Conservation (phyloP, 2,888 invertebrate genomes). For the Lissonota sp. region DNA sequence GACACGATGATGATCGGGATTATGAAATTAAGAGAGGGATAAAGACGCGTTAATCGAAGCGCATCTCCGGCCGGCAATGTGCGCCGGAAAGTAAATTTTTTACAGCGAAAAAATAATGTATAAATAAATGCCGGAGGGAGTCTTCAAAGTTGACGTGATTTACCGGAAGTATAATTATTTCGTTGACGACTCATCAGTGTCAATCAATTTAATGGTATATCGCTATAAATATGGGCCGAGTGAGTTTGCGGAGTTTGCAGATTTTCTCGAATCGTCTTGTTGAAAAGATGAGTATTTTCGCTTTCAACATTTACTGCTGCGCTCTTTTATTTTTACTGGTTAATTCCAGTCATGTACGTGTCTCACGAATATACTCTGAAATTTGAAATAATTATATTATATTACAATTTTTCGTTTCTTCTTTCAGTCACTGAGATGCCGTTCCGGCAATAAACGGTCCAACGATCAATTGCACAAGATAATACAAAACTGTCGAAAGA, state of each 20-base stretch:
- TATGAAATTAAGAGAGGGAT: constrained; percentile 16
- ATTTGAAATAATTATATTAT: not conserved
- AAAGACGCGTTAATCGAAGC: constrained; percentile 59
- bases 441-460: constrained; percentile 86
- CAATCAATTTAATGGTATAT: constrained; percentile 35
- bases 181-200: constrained; percentile 36
- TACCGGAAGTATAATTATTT: constrained; percentile 43
- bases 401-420: constrained; percentile 11
- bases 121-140: constrained; percentile 12
- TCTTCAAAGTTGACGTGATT: constrained; percentile 50
- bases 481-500: constrained; percentile 85
- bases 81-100: constrained; percentile 48
- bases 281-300: constrained; percentile 42
- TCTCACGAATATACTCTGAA: not conserved
- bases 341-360: constrained; percentile 49
- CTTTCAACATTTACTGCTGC: constrained; percentile 26
- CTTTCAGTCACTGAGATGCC: constrained; percentile 86
- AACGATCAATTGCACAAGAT: constrained; percentile 86
- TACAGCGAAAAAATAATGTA: not conserved
- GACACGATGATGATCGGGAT: constrained; percentile 34
- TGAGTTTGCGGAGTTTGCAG: not conserved
- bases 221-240: constrained; percentile 41
- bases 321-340: constrained; percentile 37
- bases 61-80: constrained; percentile 62
- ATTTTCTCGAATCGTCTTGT: not conserved